These are phyloP conservation scores for Tiliacea citrago DNA, from an alignment of 2,888 invertebrate genomes.

Conservation along the genomic window DNA sequence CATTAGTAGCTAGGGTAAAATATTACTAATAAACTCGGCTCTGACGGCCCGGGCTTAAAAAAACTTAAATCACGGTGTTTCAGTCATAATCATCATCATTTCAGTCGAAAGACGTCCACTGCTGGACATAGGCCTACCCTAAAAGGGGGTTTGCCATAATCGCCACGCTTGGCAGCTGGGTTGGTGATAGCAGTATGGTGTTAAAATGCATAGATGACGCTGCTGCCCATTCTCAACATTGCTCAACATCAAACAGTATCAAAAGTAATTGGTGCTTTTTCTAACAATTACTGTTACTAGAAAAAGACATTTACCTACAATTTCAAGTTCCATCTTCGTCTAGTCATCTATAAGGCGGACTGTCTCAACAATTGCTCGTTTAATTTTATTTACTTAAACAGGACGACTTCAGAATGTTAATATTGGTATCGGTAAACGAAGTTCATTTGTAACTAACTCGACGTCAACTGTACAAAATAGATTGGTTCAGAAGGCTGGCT, in stretches of 20 bases:
- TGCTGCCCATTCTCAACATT: no score
- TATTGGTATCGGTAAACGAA: constrained; percentile 32
- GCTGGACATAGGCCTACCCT: no score
- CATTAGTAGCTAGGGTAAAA: background rate
- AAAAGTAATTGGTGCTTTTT: background rate
- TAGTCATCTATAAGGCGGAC: constrained; percentile 1
- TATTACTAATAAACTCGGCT: background rate
- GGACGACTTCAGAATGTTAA: constrained; percentile 48
- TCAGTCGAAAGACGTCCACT: no score
- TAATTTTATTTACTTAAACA: constrained; percentile 42
- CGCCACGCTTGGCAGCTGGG: no score
- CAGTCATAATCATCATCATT: no score
- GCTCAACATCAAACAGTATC: no score
- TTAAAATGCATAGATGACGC: no score
- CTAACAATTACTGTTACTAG: background rate
- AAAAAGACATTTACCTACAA: background rate
- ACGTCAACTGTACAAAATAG: background rate
- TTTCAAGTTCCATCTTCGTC: constrained; percentile 3
- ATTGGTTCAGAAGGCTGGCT: background rate
- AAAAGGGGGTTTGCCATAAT: no score
- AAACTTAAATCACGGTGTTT: background rate
- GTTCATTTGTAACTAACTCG: constrained; percentile 52
- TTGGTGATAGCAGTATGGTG: no score
- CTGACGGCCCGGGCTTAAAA: no score
- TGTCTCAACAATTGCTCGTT: constrained; percentile 21